Conservation (phyloP, 2,888 invertebrate species). For the Athrips mouffetella region DNA sequence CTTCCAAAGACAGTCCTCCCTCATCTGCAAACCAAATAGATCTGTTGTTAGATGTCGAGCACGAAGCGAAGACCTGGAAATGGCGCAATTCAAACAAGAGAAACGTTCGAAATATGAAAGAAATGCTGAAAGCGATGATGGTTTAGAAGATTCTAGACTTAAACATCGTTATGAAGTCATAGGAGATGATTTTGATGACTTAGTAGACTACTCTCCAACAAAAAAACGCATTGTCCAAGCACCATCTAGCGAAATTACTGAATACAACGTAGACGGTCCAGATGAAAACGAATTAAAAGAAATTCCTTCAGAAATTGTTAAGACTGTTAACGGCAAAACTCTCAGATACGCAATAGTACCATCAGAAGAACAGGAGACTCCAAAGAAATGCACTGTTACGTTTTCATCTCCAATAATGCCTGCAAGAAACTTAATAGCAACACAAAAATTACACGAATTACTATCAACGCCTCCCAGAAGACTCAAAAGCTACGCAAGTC, state of each 20-base stretch:
- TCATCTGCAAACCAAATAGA: slow-evolving; percentile 74
- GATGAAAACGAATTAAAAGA: slow-evolving; percentile 74
- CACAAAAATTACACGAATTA: slow-evolving; percentile 86
- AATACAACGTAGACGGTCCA: slow-evolving; percentile 77
- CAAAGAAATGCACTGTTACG: slow-evolving; percentile 57
- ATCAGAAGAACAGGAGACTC: slow-evolving; percentile 62
- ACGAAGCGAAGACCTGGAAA: slow-evolving; percentile 68
- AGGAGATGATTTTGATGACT: slow-evolving; percentile 64
- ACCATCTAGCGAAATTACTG: slow-evolving; percentile 63
- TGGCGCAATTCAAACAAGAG: slow-evolving; percentile 62
- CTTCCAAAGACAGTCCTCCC: slow-evolving; percentile 62
- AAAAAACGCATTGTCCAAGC: slow-evolving; percentile 71
- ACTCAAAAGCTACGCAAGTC: slow-evolving; percentile 67
- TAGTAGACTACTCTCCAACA: slow-evolving; percentile 65
- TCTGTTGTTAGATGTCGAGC: slow-evolving; percentile 49
- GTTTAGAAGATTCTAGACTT: slow-evolving; percentile 53
- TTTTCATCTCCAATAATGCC: slow-evolving; percentile 70
- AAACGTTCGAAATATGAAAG: slow-evolving; percentile 47
- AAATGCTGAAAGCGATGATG: slow-evolving; percentile 55
- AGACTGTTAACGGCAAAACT: slow-evolving; percentile 80
- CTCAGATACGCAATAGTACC: slow-evolving; percentile 79
- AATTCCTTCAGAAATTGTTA: slow-evolving; percentile 79
- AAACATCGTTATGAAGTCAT: slow-evolving; percentile 78
- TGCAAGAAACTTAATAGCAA: slow-evolving; percentile 82
- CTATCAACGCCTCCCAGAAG: slow-evolving; percentile 83